A percentile compares a stretch with the other conserved stretches of the same genome.
Evolutionary conservation across 1,140 invertebrate genomes (phyloP).

Genomic region (Holcopasites calliopsidis): DNA sequence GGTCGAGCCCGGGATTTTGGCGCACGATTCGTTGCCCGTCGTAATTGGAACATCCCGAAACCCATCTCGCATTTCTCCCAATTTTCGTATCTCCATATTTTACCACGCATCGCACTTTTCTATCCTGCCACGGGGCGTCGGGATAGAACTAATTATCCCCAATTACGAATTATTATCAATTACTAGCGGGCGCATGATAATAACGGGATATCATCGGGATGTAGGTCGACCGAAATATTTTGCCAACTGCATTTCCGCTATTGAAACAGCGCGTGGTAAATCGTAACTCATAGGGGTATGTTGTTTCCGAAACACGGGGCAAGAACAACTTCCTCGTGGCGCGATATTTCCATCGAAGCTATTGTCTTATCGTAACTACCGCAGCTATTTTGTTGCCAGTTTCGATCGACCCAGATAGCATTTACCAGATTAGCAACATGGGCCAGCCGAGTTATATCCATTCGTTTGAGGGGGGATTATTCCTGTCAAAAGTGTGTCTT

Average conservation of each 20-base stretch:
- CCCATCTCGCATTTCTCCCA: neutral
- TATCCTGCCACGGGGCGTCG: no score
- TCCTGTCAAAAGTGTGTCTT: neutral
- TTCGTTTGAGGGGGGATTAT: slow-evolving; percentile 11
- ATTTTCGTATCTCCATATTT: neutral
- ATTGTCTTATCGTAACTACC: neutral
- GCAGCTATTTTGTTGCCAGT: neutral
- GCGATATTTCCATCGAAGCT: neutral
- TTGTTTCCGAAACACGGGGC: neutral
- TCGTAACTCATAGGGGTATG: slow-evolving; percentile 7
- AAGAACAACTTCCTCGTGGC: neutral
- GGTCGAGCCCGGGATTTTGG: neutral
- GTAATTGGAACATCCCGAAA: neutral
- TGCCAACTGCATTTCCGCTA: slow-evolving; percentile 18
- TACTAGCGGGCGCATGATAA: neutral
- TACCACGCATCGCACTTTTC: neutral
- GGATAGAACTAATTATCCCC: slow-evolving; percentile 3
- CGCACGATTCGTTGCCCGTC: neutral
- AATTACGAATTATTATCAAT: slow-evolving; percentile 20
- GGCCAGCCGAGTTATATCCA: slow-evolving; percentile 17
- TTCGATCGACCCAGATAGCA: slow-evolving; percentile 17
- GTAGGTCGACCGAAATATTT: slow-evolving; percentile 38
- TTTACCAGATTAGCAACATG: slow-evolving; percentile 5
- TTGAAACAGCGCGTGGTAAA: slow-evolving; percentile 1
- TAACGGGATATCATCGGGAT: neutral